phyloP scores from a whole-genome alignment of 2,797 vertebrate genomes.

The Pangasius mekongensis region DNA sequence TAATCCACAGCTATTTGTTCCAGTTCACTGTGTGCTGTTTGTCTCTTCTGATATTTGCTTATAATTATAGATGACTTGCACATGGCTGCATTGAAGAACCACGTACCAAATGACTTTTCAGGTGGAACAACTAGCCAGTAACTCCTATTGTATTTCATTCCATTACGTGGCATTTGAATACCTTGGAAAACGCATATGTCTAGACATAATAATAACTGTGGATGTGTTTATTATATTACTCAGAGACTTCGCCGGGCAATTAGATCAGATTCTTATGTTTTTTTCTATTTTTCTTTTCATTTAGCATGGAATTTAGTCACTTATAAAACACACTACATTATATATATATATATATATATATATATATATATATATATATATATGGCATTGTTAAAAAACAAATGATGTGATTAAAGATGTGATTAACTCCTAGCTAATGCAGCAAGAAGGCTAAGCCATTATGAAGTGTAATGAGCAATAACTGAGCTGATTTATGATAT shows the following conservation, averaged over 20 bases:
- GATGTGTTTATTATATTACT: constrained; percentile 10
- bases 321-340: background rate
- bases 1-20: constrained; percentile 6
- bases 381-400: background rate
- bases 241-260: background rate
- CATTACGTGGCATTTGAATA: constrained; percentile 18
- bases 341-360: background rate
- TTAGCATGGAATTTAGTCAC: background rate
- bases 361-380: too few relatives aligned
- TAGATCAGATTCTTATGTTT: background rate
- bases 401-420: background rate
- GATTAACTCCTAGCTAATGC: constrained; percentile 22
- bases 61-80: constrained; percentile 17
- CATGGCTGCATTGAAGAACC: background rate
- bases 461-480: constrained; percentile 20
- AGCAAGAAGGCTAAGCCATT: constrained; percentile 15
- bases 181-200: background rate
- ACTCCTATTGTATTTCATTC: constrained; percentile 4
- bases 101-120: background rate
- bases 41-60: constrained; percentile 18
- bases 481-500: constrained; percentile 27
- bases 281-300: background rate
- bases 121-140: background rate
- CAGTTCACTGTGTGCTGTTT: constrained; percentile 2
- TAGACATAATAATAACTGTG: background rate